Conservation (phyloP, 2,797 vertebrate species). For the Lepilemur septentrionalis region DNA sequence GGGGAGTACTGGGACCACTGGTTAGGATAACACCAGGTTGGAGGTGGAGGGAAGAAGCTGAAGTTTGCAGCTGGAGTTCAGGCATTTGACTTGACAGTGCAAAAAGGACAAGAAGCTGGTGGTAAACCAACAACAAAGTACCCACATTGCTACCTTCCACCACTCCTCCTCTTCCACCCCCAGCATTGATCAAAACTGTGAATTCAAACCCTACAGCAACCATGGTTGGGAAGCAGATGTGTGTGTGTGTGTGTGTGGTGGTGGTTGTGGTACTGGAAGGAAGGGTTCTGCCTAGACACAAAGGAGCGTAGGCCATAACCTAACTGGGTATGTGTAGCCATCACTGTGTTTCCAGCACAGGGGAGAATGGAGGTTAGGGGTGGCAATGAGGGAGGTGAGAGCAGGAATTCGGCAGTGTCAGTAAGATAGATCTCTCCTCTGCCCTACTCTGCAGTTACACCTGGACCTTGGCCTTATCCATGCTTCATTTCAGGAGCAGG, state of each 20-base stretch:
- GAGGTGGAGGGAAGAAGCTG: not conserved
- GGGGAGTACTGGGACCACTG: not conserved
- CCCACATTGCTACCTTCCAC: not conserved
- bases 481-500: not conserved
- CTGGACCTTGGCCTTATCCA: not conserved
- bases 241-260: not conserved
- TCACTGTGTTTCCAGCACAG: not conserved
- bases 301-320: not conserved
- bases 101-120: not conserved
- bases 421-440: not conserved
- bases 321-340: not conserved
- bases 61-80: not conserved
- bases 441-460: not conserved
- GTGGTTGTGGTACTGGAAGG: not conserved
- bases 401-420: not conserved
- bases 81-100: not conserved
- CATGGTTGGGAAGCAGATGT: not conserved
- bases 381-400: not conserved
- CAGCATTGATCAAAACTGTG: not conserved
- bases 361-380: not conserved
- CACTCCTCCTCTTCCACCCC: rapidly evolving
- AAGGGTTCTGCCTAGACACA: not conserved
- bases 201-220: not conserved
- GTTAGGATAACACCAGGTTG: not conserved
- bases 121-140: not conserved